Conservation (phyloP, 2,113 vertebrate genomes). For the Silurus meridionalis region DNA sequence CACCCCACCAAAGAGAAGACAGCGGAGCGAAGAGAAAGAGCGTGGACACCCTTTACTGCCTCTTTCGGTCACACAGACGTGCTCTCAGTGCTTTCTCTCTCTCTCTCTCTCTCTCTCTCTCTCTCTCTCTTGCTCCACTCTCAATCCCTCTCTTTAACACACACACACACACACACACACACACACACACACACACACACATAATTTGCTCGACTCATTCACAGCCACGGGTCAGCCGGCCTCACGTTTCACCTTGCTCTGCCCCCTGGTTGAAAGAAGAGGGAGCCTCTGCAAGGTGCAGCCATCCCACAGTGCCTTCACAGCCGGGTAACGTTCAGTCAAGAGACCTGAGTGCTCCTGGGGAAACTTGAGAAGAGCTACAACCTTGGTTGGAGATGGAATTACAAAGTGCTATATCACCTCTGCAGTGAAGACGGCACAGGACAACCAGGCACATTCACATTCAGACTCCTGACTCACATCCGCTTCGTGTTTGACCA, state of each 20-base stretch:
- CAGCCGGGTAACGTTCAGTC: constrained; percentile 49
- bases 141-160: constrained; percentile 41
- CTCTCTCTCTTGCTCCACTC: constrained; percentile 45
- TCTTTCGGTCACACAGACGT: constrained; percentile 60
- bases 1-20: constrained; percentile 61
- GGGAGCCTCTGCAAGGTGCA: constrained; percentile 54
- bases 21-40: constrained; percentile 58
- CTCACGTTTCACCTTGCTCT: constrained; percentile 51
- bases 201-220: constrained; percentile 67
- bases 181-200: constrained; percentile 41
- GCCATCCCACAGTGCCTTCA: constrained; percentile 52
- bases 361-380: constrained; percentile 45
- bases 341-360: constrained; percentile 26
- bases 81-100: constrained; percentile 57
- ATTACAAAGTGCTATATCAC: constrained; percentile 46
- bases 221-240: constrained; percentile 67
- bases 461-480: not conserved
- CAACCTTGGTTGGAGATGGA: constrained; percentile 58
- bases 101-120: constrained; percentile 56
- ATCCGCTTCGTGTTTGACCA: not conserved
- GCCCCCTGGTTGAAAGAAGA: constrained; percentile 42
- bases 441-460: constrained; percentile 46
- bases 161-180: constrained; percentile 53
- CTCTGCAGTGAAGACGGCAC: constrained; percentile 35
- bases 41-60: constrained; percentile 65